Evolutionary conservation across 2,888 invertebrate genomes (phyloP), one percentile per base, ranked within the genome.

Genomic region (Cynaeus angustus): DNA sequence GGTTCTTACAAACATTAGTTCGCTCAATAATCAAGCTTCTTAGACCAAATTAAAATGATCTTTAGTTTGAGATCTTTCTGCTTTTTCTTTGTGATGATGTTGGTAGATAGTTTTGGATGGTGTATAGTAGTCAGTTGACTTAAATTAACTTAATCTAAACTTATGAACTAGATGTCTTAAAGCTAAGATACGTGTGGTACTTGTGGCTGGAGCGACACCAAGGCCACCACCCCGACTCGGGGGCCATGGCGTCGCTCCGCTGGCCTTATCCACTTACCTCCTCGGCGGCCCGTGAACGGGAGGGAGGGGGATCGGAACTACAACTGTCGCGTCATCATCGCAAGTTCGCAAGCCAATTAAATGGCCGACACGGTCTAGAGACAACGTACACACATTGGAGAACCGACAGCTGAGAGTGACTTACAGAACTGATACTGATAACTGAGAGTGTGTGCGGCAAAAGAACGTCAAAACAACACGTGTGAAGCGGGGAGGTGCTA

Each of bases 331-430:
- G 81, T 80, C 80, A 78, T 79, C 79, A 77, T 77, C 76, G 77
- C 74, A 76, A 79, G 74, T 78, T 77, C 79, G 80, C 69, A 65
- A 80, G 82, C 82, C 81, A 76, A 79, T 88, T 88, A 88, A 88
- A 88, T 89, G 88, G 88, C 89, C 89, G 78, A 79, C 75, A 78
- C 75, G 78, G 88, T 90, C 89, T 90, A 89, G 88, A 89, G 89
- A 89, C 83, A 84, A 84, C 81, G 83, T 83, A 84, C 77, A 83
- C 77, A 83, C 84, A 83, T 83, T 84, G 83, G 78, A 77, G 79
- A 78, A 83, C 82, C 83, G 83, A 83, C 77, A 79, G 79, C 80
- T 78, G 76, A 80, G 70, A 72, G 66, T 72, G 70, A 68, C 67
- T 72, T 59, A 70, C 58, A 50, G 56, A 66, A 59, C 66, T 71